These are phyloP conservation scores for Pseudopodoces humilis DNA, from an alignment of 2,113 vertebrate species.

Conservation along the genomic window DNA sequence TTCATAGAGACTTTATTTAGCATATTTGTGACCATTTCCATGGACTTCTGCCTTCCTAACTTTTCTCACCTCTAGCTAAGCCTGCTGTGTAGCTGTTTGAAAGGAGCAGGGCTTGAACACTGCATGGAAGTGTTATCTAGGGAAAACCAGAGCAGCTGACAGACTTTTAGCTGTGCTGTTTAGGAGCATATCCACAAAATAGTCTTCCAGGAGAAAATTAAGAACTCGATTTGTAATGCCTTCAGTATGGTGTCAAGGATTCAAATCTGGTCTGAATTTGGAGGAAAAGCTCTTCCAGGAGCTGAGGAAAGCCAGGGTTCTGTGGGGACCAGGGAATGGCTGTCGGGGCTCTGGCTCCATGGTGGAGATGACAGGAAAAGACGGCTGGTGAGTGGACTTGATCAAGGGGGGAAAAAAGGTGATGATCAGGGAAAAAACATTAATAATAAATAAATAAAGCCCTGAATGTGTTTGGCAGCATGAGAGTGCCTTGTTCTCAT, in stretches of 20 bases:
- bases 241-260: not conserved
- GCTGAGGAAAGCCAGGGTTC: not conserved
- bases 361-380: not conserved
- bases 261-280: slow-evolving; percentile 25
- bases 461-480: not conserved
- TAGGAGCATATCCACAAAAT: not conserved
- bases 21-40: not conserved
- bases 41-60: not conserved
- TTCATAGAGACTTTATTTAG: not conserved
- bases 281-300: not conserved
- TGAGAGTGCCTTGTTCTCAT: not conserved
- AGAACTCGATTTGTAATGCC: not conserved
- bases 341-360: not conserved
- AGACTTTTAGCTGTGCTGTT: not conserved
- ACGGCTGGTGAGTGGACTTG: not conserved
- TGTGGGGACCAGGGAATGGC: not conserved
- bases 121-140: not conserved
- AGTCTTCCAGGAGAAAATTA: slow-evolving; percentile 19
- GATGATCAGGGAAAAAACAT: not conserved
- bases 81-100: not conserved
- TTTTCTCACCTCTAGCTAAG: not conserved
- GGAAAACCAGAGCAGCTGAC: not conserved
- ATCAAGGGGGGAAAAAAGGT: not conserved
- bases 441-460: not conserved
- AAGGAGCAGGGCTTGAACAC: not conserved